Conservation (phyloP, 2,888 invertebrate genomes). For the Choristoneura rosaceana region DNA sequence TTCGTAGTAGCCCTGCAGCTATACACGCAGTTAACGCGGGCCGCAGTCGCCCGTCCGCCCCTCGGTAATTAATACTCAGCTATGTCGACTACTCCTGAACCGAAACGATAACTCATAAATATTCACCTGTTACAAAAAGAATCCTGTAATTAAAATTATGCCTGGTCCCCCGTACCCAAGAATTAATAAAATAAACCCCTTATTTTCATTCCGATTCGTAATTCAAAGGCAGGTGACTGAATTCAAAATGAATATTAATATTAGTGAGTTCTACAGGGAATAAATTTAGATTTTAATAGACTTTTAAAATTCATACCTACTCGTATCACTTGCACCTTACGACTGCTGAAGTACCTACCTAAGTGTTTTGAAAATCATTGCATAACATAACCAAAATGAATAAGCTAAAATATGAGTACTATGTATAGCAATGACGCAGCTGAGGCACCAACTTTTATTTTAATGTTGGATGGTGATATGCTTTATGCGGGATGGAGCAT, state of each 20-base stretch:
- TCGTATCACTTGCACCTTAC: background rate
- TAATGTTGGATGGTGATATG: slow-evolving; percentile 40
- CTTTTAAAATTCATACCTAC: background rate
- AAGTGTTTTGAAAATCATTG: background rate
- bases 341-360: background rate
- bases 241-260: slow-evolving; percentile 46
- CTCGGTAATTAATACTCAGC: too few species aligned
- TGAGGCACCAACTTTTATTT: slow-evolving; percentile 42
- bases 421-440: slow-evolving; percentile 23
- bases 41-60: background rate
- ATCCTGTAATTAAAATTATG: slow-evolving; percentile 21
- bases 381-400: slow-evolving; percentile 4
- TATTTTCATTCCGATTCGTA: slow-evolving; percentile 42
- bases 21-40: background rate
- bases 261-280: slow-evolving; percentile 33
- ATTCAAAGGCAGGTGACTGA: slow-evolving; percentile 43
- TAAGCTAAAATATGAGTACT: background rate
- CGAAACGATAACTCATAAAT: slow-evolving; percentile 12
- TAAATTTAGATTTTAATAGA: slow-evolving; percentile 33
- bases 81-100: background rate
- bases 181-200: slow-evolving; percentile 34
- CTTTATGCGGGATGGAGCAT: slow-evolving; percentile 47
- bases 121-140: slow-evolving; percentile 17
- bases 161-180: slow-evolving; percentile 19
- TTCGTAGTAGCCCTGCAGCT: too few species aligned